Conservation (phyloP, 2,797 vertebrate genomes). For the Tenualosa thibaudeaui region DNA sequence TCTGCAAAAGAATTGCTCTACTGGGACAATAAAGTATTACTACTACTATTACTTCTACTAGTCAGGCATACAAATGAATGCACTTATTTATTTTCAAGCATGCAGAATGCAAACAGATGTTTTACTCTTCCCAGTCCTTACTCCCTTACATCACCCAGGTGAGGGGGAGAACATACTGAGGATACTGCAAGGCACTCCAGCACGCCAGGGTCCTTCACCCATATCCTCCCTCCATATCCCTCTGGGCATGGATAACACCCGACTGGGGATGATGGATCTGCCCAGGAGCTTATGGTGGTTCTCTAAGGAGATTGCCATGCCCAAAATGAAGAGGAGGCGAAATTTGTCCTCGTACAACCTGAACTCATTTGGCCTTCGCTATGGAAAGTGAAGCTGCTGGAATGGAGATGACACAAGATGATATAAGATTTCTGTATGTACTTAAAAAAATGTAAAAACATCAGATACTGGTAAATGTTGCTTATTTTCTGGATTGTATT, state of each 20-base stretch:
- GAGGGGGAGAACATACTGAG: constrained; percentile 48
- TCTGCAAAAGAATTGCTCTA: too few relatives aligned
- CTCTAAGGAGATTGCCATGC: constrained; percentile 44
- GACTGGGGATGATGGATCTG: constrained; percentile 31
- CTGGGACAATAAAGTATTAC: too few relatives aligned
- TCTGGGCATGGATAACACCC: constrained; percentile 24
- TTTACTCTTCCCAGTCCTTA: background rate
- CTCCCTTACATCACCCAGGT: background rate
- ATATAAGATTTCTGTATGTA: background rate
- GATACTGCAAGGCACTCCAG: constrained; percentile 48
- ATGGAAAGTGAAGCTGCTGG: constrained; percentile 65
- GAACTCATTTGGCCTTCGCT: constrained; percentile 81
- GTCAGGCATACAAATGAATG: too few relatives aligned
- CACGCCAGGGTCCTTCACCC: constrained; percentile 12
- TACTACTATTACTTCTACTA: too few relatives aligned
- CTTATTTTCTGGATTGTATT: background rate
- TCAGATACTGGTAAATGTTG: too few relatives aligned
- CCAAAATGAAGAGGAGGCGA: constrained; percentile 61
- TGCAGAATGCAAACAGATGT: background rate
- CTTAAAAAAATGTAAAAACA: too few relatives aligned
- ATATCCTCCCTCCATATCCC: constrained; percentile 20
- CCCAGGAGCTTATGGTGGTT: constrained; percentile 50
- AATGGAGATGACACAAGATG: background rate
- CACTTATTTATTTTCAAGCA: too few relatives aligned
- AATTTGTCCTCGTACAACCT: constrained; percentile 73